These are phyloP conservation scores for Lipotes vexillifer DNA, from an alignment of 2,113 vertebrate genomes.

Conservation along the genomic window DNA sequence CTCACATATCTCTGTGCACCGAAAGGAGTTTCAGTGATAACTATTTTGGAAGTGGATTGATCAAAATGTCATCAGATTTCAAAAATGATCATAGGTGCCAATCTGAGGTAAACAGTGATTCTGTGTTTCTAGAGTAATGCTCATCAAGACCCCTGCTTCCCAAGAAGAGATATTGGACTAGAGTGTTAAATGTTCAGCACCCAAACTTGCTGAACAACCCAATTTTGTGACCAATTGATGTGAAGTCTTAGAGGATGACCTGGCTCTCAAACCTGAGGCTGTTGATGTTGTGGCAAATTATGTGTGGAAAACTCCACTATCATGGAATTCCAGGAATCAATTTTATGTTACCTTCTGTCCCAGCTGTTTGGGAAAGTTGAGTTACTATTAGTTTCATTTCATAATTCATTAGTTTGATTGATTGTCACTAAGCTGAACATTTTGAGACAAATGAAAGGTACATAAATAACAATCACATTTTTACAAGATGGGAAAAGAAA, in stretches of 20 bases:
- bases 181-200: not conserved
- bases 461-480: slow-evolving; percentile 44
- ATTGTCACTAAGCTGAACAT: slow-evolving; percentile 51
- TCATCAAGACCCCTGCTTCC: not conserved
- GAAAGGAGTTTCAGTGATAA: not conserved
- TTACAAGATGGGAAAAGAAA: slow-evolving; percentile 43
- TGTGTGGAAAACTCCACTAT: not conserved
- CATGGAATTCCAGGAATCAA: not conserved
- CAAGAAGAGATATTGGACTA: not conserved
- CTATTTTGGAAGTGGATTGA: not conserved
- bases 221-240: not conserved
- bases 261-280: not conserved
- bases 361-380: slow-evolving; percentile 11
- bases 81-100: not conserved
- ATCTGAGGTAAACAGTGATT: not conserved
- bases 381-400: slow-evolving; percentile 47
- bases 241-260: not conserved
- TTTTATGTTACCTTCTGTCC: not conserved
- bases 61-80: not conserved
- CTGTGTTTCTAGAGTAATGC: not conserved
- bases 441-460: slow-evolving; percentile 47
- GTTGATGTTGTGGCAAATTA: not conserved
- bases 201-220: not conserved
- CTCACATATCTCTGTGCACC: not conserved
- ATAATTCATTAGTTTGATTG: slow-evolving; percentile 59